Evolutionary conservation across 2,113 vertebrate species (phyloP), one percentile per base, ranked within the genome.

Genomic region (Rafetus swinhoei): DNA sequence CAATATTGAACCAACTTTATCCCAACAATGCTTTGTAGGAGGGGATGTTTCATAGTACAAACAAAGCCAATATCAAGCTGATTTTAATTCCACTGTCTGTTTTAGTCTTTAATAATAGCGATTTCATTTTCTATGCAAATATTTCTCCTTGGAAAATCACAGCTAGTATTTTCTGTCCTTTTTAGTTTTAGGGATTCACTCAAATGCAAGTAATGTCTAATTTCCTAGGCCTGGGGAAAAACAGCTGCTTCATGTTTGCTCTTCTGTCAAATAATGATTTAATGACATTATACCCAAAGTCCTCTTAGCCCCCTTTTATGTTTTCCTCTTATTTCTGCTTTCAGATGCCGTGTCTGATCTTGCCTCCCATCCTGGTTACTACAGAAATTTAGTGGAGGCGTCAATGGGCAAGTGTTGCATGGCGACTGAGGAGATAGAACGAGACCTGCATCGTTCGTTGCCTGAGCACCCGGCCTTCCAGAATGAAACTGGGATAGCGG

Each of bases 381-480:
- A 99, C 4, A 2, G 96, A 0, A 93, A 94, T 4, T 95, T 99
- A 97, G 98, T 99, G 96, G 98, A 99, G 96, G 98, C 97, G 3
- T 99, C 99, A 3, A 98, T 99, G 98, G 99, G 99, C 14, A 98
- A 97, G 76, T 98, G 95, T 95, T 99, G 97, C 92, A 97, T 99
- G 96, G 99, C 98, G 0, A 99, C 98, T 0, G 99, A 99, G 94
- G 99, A 99, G 98, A 99, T 99, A 0, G 99, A 99, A 95, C 97
- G 99, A 0, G 99, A 99, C 96, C 98, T 99, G 65, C 99, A 99
- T 96, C 99, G 99, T 79, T 99, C 99, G 0, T 98, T 99, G 52
- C 99, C 99, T 0, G 99, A 99, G 95, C 99, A 99, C 82, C 99
- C 99, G 0, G 99, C 99, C 85, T 99, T 99, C 98, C 99, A 99